Base-by-base conservation (phyloP, 2,113 vertebrate species). In the Genyomyrus donnyi region DNA sequence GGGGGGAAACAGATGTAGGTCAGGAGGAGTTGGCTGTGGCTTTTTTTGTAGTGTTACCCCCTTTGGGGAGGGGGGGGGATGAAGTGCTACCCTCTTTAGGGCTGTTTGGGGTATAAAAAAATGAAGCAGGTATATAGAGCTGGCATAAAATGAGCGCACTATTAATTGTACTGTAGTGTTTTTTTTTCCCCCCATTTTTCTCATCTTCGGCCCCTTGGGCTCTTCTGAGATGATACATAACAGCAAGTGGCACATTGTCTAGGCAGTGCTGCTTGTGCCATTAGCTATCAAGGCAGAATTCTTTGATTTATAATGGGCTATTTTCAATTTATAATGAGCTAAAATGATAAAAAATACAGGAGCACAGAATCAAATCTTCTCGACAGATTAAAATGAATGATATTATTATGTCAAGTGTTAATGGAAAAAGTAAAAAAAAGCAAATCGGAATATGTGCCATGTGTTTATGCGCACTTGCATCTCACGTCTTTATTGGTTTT, bases 281-380 rank as follows among this genome's bases (percentile, higher is more conserved):
- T 87, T 53, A 87, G 85, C 50, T 31, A 35, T 53, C 35, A n/a
- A 85, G 83, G 39, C 42, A 42, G 35, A 24, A 48, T 85, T 42
- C 42, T 85, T 85, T 85, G 83, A 52, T 87, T 53, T 53, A 87
- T 87, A 52, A 87, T 53, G 85, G 50, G 85, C 50, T 27, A 13
- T 87, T 53, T 53, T 35, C 45, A 87, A 87, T 87, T 87, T 31
- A 46, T 87, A 87, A 87, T 87, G 85, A 87, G 48, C 4, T 31
- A 53, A 53, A 87, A 87, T 53, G 49, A 48, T 45, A 80, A 87
- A 87, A 87, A 87, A 87, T 53, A 53, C 85, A n/a, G 83, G 45
- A 46, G 45, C 85, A 31, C 27, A 53, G 85, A 31, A 52, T 27
- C n/a, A 87, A 27, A 31, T 87, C n/a, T 31, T 31, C 27, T 87